phyloP scores from a whole-genome alignment of 2,113 vertebrate genomes.

The Trogon melanurus region DNA sequence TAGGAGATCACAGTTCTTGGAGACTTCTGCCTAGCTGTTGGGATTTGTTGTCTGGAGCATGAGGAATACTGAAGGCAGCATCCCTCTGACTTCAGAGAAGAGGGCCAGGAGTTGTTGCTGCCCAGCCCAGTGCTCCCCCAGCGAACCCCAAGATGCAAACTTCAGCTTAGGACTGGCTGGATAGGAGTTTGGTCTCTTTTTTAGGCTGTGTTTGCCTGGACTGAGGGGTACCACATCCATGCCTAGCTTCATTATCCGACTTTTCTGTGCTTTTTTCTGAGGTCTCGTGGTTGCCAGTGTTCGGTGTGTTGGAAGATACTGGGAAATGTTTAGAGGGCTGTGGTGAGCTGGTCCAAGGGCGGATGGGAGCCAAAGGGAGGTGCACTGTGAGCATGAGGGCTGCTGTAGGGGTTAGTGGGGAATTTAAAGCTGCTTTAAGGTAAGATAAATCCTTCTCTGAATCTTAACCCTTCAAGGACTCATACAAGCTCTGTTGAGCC shows the following conservation, averaged over 20 bases:
- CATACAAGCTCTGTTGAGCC: neutral
- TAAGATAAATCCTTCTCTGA: neutral
- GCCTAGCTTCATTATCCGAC: neutral
- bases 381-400: neutral
- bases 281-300: neutral
- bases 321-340: neutral
- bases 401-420: neutral
- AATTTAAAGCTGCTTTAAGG: conserved; percentile 33
- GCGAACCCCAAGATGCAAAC: fast-evolving
- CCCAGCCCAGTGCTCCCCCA: neutral
- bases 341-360: neutral
- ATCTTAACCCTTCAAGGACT: conserved; percentile 16
- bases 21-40: neutral
- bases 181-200: neutral
- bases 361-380: neutral
- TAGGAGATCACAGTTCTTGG: neutral
- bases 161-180: neutral
- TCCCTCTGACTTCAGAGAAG: neutral
- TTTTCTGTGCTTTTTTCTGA: neutral
- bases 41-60: neutral
- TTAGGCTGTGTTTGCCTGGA: neutral
- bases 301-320: neutral
- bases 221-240: neutral
- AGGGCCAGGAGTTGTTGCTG: neutral
- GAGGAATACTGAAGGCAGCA: neutral